These are phyloP conservation scores for Coregonus sp. DNA, from an alignment of 2,797 vertebrate species.

Conservation along the genomic window DNA sequence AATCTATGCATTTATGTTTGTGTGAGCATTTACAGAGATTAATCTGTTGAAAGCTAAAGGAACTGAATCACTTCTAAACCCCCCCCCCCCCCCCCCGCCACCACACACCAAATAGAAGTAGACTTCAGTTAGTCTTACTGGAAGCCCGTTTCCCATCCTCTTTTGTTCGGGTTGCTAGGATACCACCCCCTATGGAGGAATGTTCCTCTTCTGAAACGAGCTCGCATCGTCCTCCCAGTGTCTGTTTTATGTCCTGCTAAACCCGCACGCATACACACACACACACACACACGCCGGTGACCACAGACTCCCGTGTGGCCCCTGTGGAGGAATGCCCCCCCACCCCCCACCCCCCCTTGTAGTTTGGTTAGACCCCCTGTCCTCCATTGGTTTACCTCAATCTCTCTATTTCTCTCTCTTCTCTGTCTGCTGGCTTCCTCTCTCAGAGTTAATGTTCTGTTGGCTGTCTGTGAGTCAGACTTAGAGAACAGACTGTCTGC, in stretches of 20 bases:
- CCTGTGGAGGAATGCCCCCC: neutral
- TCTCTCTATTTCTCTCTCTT: neutral
- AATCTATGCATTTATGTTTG: neutral
- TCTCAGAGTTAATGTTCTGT: neutral
- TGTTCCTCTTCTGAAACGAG: constrained; percentile 14
- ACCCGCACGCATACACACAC: neutral
- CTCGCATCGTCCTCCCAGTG: neutral
- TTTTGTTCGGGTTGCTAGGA: constrained; percentile 59
- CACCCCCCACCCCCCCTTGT: no score
- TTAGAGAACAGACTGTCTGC: neutral
- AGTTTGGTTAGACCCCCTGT: neutral
- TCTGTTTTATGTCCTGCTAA: constrained; percentile 16
- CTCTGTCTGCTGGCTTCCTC: neutral
- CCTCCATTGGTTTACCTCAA: neutral
- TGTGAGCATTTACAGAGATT: neutral
- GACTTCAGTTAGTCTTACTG: constrained; percentile 37
- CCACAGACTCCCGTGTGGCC: neutral
- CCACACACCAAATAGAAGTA: constrained; percentile 13
- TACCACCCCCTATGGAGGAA: constrained; percentile 37
- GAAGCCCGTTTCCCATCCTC: constrained; percentile 32
- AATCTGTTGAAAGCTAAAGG: neutral
- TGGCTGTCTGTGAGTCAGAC: neutral
- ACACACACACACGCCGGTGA: constrained; percentile 21
- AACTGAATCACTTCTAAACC: neutral
- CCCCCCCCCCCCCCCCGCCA: no score